Conservation (phyloP, 2,113 vertebrate species). For the Dasypus novemcinctus region DNA sequence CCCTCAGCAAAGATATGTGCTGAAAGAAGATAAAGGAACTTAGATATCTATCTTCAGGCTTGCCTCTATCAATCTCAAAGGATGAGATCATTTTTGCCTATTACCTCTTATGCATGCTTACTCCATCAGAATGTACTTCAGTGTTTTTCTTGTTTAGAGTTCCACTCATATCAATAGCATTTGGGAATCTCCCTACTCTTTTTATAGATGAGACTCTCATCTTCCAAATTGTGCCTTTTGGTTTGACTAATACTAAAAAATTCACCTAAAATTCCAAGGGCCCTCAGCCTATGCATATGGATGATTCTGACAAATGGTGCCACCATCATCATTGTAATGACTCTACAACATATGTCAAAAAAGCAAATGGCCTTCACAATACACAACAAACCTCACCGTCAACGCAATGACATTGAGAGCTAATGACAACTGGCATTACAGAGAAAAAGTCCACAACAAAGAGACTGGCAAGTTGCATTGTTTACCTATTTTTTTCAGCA, state of each 20-base stretch:
- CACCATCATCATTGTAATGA: neutral
- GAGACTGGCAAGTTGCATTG: neutral
- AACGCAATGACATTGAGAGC: neutral
- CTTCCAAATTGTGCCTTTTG: conserved; percentile 52
- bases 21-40: neutral
- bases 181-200: conserved; percentile 60
- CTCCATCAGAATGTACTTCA: neutral
- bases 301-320: conserved; percentile 12
- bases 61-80: neutral
- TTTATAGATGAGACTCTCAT: conserved; percentile 19
- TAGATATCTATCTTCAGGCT: neutral
- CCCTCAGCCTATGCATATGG: neutral
- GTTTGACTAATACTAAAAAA: conserved; percentile 62
- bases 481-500: conserved; percentile 4
- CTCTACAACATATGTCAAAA: neutral
- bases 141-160: neutral
- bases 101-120: neutral
- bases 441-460: neutral
- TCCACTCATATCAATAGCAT: conserved; percentile 19
- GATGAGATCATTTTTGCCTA: neutral
- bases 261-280: conserved; percentile 68
- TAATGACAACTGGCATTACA: neutral
- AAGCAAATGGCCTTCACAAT: conserved; percentile 9
- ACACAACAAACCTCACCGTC: neutral
- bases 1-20: neutral